Conservation (phyloP, 2,888 invertebrate genomes). For the Coremacera marginata region DNA sequence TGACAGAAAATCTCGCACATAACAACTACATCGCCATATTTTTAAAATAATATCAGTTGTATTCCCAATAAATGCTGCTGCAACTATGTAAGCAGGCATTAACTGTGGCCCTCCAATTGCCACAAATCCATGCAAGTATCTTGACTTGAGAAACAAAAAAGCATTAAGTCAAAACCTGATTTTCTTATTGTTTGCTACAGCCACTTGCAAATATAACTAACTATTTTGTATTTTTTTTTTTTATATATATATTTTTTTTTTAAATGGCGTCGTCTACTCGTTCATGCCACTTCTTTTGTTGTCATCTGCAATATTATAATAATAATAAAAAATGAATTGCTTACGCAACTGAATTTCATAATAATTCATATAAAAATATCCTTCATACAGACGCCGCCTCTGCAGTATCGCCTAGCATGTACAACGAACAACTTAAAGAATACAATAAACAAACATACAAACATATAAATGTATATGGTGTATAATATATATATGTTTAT, state of each 20-base stretch:
- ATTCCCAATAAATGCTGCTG: background rate
- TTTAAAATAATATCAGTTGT: no score
- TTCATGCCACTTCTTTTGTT: conserved; percentile 33
- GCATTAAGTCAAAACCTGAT: conserved; percentile 27
- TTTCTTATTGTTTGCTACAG: conserved; percentile 20
- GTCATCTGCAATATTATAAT: conserved; percentile 24
- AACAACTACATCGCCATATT: background rate
- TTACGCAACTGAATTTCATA: conserved; percentile 51
- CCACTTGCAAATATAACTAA: background rate
- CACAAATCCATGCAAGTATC: conserved; percentile 27
- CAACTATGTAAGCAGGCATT: background rate
- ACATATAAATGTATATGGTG: background rate
- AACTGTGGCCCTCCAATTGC: conserved; percentile 2
- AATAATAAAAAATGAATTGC: conserved; percentile 55
- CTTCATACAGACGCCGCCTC: background rate
- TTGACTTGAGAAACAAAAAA: conserved; percentile 18
- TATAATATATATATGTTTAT: background rate
- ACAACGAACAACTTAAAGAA: conserved; percentile 2
- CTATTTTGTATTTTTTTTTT: conserved; percentile 20
- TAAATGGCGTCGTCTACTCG: conserved; percentile 35
- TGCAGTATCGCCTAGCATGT: background rate
- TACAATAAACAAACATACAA: background rate
- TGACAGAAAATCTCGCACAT: background rate
- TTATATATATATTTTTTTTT: conserved; percentile 13
- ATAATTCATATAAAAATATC: conserved; percentile 3